Percentiles rank a stretch among this genome's conserved stretches.
Conservation (phyloP, 2,797 vertebrate species). For the Mormyrus hasselquistii region DNA sequence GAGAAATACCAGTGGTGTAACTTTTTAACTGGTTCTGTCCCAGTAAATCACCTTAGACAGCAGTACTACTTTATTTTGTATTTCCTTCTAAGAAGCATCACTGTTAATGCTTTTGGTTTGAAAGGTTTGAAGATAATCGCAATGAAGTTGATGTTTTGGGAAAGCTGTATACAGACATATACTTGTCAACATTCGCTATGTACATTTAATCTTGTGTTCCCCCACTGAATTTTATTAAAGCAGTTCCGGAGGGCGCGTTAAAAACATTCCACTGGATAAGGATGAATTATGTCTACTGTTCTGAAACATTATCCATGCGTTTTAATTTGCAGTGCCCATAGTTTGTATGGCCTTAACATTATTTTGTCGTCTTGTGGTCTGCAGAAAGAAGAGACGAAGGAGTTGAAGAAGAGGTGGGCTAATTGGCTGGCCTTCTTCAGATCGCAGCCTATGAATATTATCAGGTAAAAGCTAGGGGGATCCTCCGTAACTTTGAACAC, state of each 20-base stretch:
- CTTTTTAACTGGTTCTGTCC: neutral
- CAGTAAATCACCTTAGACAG: neutral
- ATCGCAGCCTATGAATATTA: slow-evolving; percentile 67
- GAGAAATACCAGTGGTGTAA: neutral
- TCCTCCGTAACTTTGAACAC: neutral
- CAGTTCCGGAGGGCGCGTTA: neutral
- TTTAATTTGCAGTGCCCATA: neutral
- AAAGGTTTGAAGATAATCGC: neutral
- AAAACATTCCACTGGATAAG: too few relatives aligned
- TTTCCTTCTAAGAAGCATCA: neutral
- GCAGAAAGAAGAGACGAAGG: slow-evolving; percentile 61
- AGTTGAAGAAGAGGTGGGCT: slow-evolving; percentile 70
- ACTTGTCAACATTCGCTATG: neutral
- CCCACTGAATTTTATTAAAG: neutral
- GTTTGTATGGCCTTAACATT: neutral
- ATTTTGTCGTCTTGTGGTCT: slow-evolving; percentile 24
- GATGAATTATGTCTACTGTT: neutral
- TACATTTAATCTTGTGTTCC: neutral
- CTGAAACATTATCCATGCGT: neutral
- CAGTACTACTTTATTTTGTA: neutral
- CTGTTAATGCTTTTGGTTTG: neutral
- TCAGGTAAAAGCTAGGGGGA: slow-evolving; percentile 68
- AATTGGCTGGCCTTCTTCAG: slow-evolving; percentile 67
- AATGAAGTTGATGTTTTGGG: neutral
- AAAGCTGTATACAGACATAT: neutral